A percentile compares a stretch with the other conserved stretches of the same genome.
Evolutionary conservation across 2,888 invertebrate genomes (phyloP).

Genomic region (Sarcophaga rosellei): DNA sequence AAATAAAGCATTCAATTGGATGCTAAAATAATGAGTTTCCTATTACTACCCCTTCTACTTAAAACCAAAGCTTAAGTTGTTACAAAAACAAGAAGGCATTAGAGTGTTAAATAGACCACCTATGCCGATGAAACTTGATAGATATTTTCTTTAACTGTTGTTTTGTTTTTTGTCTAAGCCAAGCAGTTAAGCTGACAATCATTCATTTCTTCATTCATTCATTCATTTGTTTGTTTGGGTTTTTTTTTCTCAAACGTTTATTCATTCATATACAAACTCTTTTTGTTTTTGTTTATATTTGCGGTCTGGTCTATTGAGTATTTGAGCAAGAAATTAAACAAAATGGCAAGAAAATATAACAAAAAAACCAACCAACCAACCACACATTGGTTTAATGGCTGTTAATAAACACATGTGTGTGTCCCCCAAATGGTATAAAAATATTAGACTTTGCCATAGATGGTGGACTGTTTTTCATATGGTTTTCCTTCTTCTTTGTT

Average conservation of each 20-base stretch:
- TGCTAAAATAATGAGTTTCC: no score
- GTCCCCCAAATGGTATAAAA: conserved; percentile 58
- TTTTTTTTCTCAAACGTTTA: conserved; percentile 32
- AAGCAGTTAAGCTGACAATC: conserved; percentile 1
- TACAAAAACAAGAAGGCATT: background rate
- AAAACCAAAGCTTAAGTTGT: no score
- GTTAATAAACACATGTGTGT: conserved; percentile 67
- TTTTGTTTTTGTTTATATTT: conserved; percentile 13
- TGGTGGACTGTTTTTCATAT: conserved; percentile 1
- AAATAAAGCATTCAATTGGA: no score
- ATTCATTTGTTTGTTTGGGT: conserved; percentile 8
- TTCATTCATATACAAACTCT: conserved; percentile 46
- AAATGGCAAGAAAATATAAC: conserved; percentile 22
- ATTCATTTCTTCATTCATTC: conserved; percentile 48
- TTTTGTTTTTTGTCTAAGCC: background rate
- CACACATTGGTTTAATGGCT: conserved; percentile 62
- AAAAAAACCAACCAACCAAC: conserved; percentile 38
- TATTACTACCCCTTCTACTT: no score
- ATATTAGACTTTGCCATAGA: conserved; percentile 39
- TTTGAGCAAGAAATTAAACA: conserved; percentile 33
- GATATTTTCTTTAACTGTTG: background rate
- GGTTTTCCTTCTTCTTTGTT: background rate
- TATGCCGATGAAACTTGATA: background rate
- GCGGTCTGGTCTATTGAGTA: conserved; percentile 52
- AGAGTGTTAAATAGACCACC: background rate